phyloP scores from a whole-genome alignment of 2,797 vertebrate species.

The Coccyzus lansbergi region DNA sequence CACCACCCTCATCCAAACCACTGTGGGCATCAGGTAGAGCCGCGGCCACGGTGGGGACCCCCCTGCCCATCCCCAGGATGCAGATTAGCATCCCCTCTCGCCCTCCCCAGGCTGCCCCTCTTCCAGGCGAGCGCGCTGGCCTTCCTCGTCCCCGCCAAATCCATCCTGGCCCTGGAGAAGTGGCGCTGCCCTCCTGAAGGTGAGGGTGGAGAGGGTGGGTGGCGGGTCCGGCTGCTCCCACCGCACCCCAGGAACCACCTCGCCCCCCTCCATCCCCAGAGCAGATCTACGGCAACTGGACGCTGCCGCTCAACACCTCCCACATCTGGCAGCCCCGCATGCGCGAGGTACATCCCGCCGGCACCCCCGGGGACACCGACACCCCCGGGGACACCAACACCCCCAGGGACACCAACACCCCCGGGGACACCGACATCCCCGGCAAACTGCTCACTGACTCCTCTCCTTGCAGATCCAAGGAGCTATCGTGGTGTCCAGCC shows the following conservation, averaged over 20 bases:
- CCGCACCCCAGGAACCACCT: neutral
- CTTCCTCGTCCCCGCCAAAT: slow-evolving; percentile 92
- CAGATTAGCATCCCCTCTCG: neutral
- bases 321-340: slow-evolving; percentile 96
- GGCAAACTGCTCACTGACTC: neutral
- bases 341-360: slow-evolving; percentile 80
- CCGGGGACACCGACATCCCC: fast-evolving
- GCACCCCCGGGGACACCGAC: fast-evolving
- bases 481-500: slow-evolving; percentile 91
- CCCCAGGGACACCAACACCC: fast-evolving
- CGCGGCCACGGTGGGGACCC: fast-evolving
- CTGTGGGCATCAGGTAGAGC: slow-evolving; percentile 88
- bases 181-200: slow-evolving; percentile 92
- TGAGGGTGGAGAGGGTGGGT: slow-evolving; percentile 38
- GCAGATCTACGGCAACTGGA: slow-evolving; percentile 93
- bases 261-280: slow-evolving; percentile 72
- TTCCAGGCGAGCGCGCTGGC: slow-evolving; percentile 96
- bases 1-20: slow-evolving; percentile 96
- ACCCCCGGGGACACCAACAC: fast-evolving
- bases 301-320: slow-evolving; percentile 86
- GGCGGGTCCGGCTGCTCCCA: too few relatives aligned
- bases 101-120: slow-evolving; percentile 85
- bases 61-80: neutral
- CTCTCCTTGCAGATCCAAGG: slow-evolving; percentile 87
- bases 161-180: slow-evolving; percentile 90